Evolutionary conservation across 2,797 vertebrate genomes (phyloP), one percentile per base, ranked within the genome.

Genomic region (Myoxocephalus aenaeus): DNA sequence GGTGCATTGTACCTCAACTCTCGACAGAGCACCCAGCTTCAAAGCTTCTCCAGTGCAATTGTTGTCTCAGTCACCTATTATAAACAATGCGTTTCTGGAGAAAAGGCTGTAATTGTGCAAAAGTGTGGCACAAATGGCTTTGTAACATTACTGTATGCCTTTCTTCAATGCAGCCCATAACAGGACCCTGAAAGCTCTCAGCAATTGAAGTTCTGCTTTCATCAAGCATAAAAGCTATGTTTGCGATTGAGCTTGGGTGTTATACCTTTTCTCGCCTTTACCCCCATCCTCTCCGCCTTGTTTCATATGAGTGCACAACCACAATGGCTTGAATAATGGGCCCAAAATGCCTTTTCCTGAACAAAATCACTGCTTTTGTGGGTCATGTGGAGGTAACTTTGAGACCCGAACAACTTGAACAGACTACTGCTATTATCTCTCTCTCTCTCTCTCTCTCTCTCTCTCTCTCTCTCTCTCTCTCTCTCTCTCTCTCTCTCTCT

Each of bases 121-220:
- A 93, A 95, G 91, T 92, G 90, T 90, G 84, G 87, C 90, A 93
- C 81, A 93, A 92, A 93, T 93, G 89, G 93, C 90, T 94, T 93
- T 91, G 88, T 90, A 90, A 92, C 91, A 93, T 93, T 93, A 94
- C 91, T 87, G 91, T 92, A 91, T 73, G 86, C 86, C 90, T 93
- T 93, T 93, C 92, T 94, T 92, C 90, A 81, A 82, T 84, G 86
- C 86, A 81, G 75, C 85, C 78, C 89, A 84, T 80, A 90, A 81
- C 87, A 85, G 80, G 75, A 86, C 84, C 75, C 84, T 94, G 91
- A 94, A 95, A 94, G 92, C 92, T 86, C 90, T 88, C 80, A 36
- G 86, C 92, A 93, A 93, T 90, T 95, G 91, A 92, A 94, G 89
- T 90, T 93, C 79, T 82, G 90, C 93, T 95, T 95, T 95, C 91